Evolutionary conservation across 2,797 vertebrate species (phyloP).

Genomic region (Atherinosoma microstoma): DNA sequence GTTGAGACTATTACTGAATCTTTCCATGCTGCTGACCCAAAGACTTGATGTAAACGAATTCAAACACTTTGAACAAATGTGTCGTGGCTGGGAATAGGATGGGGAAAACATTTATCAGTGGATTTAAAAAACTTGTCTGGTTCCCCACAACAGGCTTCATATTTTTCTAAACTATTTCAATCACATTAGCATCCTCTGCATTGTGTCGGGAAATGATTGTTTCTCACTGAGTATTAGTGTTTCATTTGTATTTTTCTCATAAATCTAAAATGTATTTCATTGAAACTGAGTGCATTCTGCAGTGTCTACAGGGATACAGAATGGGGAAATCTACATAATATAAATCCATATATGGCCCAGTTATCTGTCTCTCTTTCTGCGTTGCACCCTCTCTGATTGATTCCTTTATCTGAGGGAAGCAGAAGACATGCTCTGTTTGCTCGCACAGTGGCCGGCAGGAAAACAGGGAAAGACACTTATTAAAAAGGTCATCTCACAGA

Average conservation of each 20-base stretch:
- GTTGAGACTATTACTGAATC: conserved; percentile 77
- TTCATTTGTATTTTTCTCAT: conserved; percentile 84
- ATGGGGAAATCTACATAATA: conserved; percentile 82
- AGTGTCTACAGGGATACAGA: conserved; percentile 75
- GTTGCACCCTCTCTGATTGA: conserved; percentile 81
- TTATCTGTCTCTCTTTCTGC: conserved; percentile 78
- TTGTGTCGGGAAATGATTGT: conserved; percentile 70
- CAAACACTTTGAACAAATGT: conserved; percentile 69
- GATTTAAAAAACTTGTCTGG: conserved; percentile 42
- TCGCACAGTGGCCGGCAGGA: conserved; percentile 84
- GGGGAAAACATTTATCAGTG: conserved; percentile 43
- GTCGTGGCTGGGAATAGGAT: conserved; percentile 36
- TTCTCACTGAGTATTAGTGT: conserved; percentile 73
- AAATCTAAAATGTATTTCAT: conserved; percentile 81
- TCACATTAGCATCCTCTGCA: conserved; percentile 64
- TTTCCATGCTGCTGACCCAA: conserved; percentile 81
- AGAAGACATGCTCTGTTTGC: conserved; percentile 87
- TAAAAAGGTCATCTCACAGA: conserved; percentile 88
- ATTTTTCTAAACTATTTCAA: conserved; percentile 62
- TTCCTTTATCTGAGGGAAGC: conserved; percentile 86
- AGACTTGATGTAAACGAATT: conserved; percentile 74
- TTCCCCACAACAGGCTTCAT: conserved; percentile 50
- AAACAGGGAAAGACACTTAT: conserved; percentile 89
- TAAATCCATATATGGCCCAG: conserved; percentile 85
- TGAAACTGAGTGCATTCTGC: conserved; percentile 78